A percentile compares a stretch with the other conserved stretches of the same genome.
These are phyloP conservation scores for Drosophila kurseongensis DNA, from an alignment of 1,140 invertebrate species.

Conservation along the genomic window DNA sequence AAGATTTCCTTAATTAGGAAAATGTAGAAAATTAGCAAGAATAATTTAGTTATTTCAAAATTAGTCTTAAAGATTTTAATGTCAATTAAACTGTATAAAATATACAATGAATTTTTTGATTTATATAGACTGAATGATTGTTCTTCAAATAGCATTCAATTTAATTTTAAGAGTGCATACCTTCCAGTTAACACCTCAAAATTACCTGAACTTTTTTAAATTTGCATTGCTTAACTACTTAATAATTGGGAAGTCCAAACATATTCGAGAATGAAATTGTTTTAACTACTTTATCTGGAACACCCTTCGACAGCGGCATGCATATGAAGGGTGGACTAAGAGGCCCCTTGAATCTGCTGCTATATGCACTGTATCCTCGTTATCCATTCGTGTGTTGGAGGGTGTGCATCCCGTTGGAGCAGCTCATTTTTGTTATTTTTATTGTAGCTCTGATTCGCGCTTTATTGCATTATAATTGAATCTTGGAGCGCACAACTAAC, in stretches of 20 bases:
- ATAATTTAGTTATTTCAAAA: not conserved
- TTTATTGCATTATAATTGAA: conserved; percentile 84
- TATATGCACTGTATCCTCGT: conserved; percentile 27
- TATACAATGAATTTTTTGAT: too few species aligned
- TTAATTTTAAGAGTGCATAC: too few species aligned
- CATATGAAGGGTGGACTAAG: conserved; percentile 3
- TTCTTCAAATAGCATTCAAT: too few species aligned
- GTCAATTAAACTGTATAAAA: too few species aligned
- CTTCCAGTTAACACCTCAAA: too few species aligned
- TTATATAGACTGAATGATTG: too few species aligned
- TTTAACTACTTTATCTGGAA: not conserved
- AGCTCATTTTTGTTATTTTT: conserved; percentile 73
- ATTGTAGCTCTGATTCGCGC: conserved; percentile 82
- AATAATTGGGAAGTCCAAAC: not conserved
- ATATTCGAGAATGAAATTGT: not conserved
- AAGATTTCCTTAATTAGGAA: not conserved
- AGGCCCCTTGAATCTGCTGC: conserved; percentile 10
- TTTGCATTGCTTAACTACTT: not conserved
- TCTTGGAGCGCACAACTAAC: conserved; percentile 81
- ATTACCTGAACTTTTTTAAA: too few species aligned
- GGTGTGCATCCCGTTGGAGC: conserved; percentile 11
- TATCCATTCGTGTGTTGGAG: conserved; percentile 19
- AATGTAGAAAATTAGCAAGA: not conserved
- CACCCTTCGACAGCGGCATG: not conserved
- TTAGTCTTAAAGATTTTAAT: not conserved